Base-by-base conservation (phyloP, 2,888 invertebrate species). In the Pristionchus arcanus region DNA sequence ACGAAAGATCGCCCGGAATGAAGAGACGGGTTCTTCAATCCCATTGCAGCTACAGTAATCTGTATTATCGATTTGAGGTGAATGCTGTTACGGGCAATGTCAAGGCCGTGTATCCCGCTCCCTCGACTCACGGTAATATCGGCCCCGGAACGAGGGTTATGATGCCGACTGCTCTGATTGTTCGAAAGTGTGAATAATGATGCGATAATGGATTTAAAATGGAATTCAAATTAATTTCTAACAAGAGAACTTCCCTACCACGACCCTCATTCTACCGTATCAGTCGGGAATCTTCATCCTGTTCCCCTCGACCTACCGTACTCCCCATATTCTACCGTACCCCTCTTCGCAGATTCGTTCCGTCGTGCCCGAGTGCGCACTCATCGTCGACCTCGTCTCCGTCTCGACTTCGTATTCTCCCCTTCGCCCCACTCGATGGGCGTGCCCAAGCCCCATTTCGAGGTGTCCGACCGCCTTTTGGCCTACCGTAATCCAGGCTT, bases 401-500 rank as follows among this genome's bases (percentile, higher is more conserved):
- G 83, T 49, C 53, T 83, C 25, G 21, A 53, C 83, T 83, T 83
- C n/a, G 83, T 83, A 3, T 49, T 83, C 49, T 53, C 83, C 7
- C 49, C 83, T 13, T 85, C 85, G 1, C 37, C 84, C n/a, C 63
- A 85, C n/a, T 63, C 85, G 11, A 28, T 55, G 19, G 59, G 59
- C 59, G 59, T 85, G 28, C 85, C 85, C n/a, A 85, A 85, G 28
- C 85, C 85, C 21, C 85, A 85, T 63, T 85, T 85, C 63, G 85
- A 85, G n/a, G 85, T 85, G 16, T 59, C 42, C 42, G 42, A 42
- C 42, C 42, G 42, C 42, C 42, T 42, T 42, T 9, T 42, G 42
- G 42, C 0, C 42, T 49, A 49, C 42, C 4, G 42, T 49, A 49
- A 42, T 42, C 42, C 42, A 3, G 13, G 2, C 28, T 21, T 19